Base-by-base conservation (phyloP, 2,113 vertebrate genomes). In the Cyanoliseus patagonus region DNA sequence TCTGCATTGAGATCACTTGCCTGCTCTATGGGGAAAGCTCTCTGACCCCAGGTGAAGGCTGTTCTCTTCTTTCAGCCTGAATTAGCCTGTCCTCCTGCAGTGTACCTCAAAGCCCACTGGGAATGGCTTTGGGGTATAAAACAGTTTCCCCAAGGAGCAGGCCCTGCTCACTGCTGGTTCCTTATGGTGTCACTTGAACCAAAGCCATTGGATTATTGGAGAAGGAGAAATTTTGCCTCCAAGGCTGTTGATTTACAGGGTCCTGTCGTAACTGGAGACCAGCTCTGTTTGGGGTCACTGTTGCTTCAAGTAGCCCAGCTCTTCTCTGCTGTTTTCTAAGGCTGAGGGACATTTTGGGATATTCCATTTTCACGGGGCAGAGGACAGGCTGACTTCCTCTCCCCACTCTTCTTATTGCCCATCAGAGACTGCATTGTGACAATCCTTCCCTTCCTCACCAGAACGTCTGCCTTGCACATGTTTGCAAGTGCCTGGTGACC, bases 361-460 rank as follows among this genome's bases (percentile, higher is more conserved):
- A 63, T 1, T 80, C 55, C 13, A 5, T 62, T 96, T 92, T 46
- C 42, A 23, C 5, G 35, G n/a, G 78, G 37, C 76, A 80, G 68
- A 89, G 55, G 37, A 39, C n/a, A 74, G 83, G 77, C 30, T 72
- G 72, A 47, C 52, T 88, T 75, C 76, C 57, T 57, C 49, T 59
- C 25, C n/a, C 11, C 46, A 3, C 42, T 86, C 55, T 79, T 51
- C 53, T 70, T 82, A 5, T 3, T 72, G 84, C 66, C 73, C 74
- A 23, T 61, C 67, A 88, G 80, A 88, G 84, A 66, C 83, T 10
- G 62, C 84, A 70, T 49, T 96, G 59, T 0, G 64, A 95, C 76
- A 93, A 88, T 94, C 94, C 42, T 80, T 14, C 91, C 92, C 88
- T 83, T 92, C 90, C 91, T 90, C 94, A 73, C 88, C 76, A 83